Conservation (phyloP, 1,140 invertebrate species). For the Spodoptera litura region DNA sequence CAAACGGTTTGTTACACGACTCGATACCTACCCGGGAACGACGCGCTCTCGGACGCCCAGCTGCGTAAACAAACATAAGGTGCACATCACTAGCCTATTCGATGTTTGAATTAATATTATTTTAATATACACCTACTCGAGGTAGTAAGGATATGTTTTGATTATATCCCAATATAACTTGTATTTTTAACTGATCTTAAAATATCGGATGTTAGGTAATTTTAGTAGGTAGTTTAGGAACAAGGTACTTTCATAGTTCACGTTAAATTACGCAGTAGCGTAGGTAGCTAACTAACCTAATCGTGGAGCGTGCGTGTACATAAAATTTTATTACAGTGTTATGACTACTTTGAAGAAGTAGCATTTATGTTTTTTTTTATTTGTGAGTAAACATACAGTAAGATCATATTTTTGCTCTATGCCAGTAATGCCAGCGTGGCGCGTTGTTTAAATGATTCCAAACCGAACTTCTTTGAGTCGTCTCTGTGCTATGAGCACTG, state of each 20-base stretch:
- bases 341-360: conserved; percentile 10
- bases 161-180: not conserved
- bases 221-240: conserved; percentile 1
- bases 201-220: not conserved
- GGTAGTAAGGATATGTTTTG: conserved; percentile 3
- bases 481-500: not conserved
- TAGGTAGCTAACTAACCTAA: too few species aligned
- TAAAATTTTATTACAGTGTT: conserved; percentile 28
- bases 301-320: not conserved
- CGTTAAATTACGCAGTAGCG: not conserved
- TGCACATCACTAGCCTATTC: conserved; percentile 55
- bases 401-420: not conserved
- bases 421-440: not conserved
- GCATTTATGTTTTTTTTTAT: not conserved
- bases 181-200: conserved; percentile 2
- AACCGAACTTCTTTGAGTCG: not conserved
- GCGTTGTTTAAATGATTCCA: not conserved
- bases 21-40: conserved; percentile 41
- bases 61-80: conserved; percentile 62
- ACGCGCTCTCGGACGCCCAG: conserved; percentile 44
- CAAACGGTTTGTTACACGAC: conserved; percentile 54
- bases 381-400: not conserved
- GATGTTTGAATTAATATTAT: conserved; percentile 55
- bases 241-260: conserved; percentile 11
- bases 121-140: conserved; percentile 36